Base-by-base conservation (phyloP, 1,140 invertebrate genomes). In the Tenebrio molitor region DNA sequence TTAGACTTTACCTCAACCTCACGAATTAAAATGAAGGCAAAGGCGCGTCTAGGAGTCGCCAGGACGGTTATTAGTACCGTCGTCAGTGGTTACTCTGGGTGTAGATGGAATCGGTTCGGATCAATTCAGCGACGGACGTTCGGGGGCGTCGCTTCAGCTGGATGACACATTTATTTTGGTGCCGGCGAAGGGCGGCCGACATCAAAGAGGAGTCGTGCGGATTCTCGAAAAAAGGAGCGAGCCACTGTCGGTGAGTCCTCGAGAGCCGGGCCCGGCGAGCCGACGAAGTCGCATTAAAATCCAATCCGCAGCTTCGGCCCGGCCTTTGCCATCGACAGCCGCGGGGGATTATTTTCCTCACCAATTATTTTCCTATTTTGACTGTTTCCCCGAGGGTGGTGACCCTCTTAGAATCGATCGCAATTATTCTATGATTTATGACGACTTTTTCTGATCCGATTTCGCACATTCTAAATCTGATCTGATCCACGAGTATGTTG, bases 1-100 rank as follows among this genome's bases (percentile, higher is more conserved):
- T n/a, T n/a, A n/a, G n/a, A n/a, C n/a, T n/a, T n/a, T n/a, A n/a
- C n/a, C n/a, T n/a, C n/a, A n/a, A n/a, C n/a, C n/a, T n/a, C n/a
- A n/a, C n/a, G n/a, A n/a, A 50, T 50, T 50, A 50, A 50, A 46
- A 46, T 46, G 16, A 17, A 53, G 1, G 46, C 17, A 25, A 58
- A 58, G 50, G n/a, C 50, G 50, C 50, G 21, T 29, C 50, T 29
- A 23, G n/a, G 7, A 21, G 44, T 21, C 44, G 44, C 44, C 44
- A n/a, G n/a, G n/a, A n/a, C n/a, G n/a, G n/a, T n/a, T n/a, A n/a
- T n/a, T n/a, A n/a, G n/a, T n/a, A n/a, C n/a, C n/a, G n/a, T n/a
- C n/a, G n/a, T n/a, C n/a, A n/a, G n/a, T n/a, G n/a, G n/a, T n/a
- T n/a, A n/a, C n/a, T n/a, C n/a, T n/a, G n/a, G n/a, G n/a, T n/a